Evolutionary conservation across 2,888 invertebrate species (phyloP), one percentile per base, ranked within the genome.

Genomic region (Oligia strigilis): DNA sequence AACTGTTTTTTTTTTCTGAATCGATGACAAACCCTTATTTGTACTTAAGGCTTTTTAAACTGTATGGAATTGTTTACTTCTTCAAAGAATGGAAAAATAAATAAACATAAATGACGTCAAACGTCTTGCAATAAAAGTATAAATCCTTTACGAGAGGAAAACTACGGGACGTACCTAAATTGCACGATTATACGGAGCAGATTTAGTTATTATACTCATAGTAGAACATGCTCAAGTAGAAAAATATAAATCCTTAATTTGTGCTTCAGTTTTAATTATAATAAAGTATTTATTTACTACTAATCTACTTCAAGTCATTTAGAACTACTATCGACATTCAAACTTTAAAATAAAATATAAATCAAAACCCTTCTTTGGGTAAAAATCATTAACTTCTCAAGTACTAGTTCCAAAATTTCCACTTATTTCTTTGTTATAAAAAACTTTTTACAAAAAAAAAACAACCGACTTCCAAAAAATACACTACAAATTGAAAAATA

Each of bases 61-160:
- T 36, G 3, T 23, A 14, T 52, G 55, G 29, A 67, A 83, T 62
- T n/a, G 4, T 17, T 40, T 4, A 67, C 29, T 40, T 43, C 9
- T 78, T 72, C 0, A 46, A 49, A 58, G 58, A 2, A 66, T 29
- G 83, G 49, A 72, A 83, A 75, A 75, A 72, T 19, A 46, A 70
- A 64, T 75, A 73, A 75, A 74, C 65, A 62, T 2, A 58, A 49
- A n/a, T 78, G 80, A 87, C 78, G 85, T 84, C 74, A 75, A 46
- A 65, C 67, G 9, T 73, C 66, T 71, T 75, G 64, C n/a, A 55
- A 17, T 60, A 64, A 49, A 76, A 40, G n/a, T 58, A 58, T 70
- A 40, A 74, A 62, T 49, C 43, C 23, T 40, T 75, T 62, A 29
- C 19, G 52, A 85, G 74, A 84, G 81, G 85, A 81, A 87, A 87